Percentiles rank a stretch among this genome's conserved stretches.
These are phyloP conservation scores for Arenaria interpres DNA, from an alignment of 2,113 vertebrate species.

Conservation along the genomic window DNA sequence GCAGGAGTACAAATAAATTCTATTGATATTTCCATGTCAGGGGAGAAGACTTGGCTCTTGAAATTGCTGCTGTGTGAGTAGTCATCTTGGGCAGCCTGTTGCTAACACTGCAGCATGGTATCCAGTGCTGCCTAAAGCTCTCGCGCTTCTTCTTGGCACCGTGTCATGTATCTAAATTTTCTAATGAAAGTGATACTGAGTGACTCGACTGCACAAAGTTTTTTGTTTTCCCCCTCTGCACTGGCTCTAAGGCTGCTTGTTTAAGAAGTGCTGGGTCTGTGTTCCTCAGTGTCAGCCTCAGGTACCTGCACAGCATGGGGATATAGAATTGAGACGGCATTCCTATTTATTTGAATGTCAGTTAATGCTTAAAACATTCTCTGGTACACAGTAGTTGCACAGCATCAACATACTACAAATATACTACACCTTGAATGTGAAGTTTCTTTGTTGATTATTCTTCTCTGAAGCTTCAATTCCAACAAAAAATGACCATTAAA, in stretches of 20 bases:
- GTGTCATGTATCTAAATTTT: background rate
- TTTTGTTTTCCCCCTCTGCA: background rate
- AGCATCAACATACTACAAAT: background rate
- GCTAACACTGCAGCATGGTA: fast-evolving
- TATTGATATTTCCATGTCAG: background rate
- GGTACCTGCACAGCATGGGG: background rate
- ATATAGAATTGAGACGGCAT: background rate
- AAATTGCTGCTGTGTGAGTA: background rate
- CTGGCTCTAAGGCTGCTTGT: background rate
- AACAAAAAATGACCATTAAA: background rate
- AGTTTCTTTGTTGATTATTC: background rate
- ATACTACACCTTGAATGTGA: background rate
- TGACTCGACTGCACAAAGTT: background rate
- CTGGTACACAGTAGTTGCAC: background rate
- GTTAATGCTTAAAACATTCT: background rate
- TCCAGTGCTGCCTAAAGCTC: background rate
- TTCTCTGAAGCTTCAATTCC: background rate
- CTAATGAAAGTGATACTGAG: background rate
- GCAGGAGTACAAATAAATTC: background rate
- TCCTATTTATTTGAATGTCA: background rate
- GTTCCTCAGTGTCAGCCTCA: background rate
- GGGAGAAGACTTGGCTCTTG: background rate
- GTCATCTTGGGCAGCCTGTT: background rate
- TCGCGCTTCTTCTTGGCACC: background rate
- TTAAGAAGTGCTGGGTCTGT: background rate